Evolutionary conservation across 2,113 vertebrate genomes (phyloP), one percentile per base, ranked within the genome.

Genomic region (Ictalurus punctatus): DNA sequence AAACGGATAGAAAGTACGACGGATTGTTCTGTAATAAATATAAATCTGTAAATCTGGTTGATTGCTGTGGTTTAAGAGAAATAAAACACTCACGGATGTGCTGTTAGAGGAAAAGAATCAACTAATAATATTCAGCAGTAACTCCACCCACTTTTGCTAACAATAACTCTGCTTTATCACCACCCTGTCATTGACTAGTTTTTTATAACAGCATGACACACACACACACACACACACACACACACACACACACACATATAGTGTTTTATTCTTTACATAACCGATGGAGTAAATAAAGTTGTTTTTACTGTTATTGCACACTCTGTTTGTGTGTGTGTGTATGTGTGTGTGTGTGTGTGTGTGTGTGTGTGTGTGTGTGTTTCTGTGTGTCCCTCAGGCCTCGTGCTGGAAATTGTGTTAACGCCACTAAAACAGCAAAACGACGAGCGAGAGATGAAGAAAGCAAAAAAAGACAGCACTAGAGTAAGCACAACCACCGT

Each of bases 341-440:
- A 10, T 54, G 52, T 54, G 52, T 54, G 10, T 30, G n/a, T 69
- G 65, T 69, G 65, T 69, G 67, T 30, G 67, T 69, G n/a, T 71
- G n/a, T 17, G n/a, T 69, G n/a, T 69, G 10, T 69, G 52, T 86
- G 52, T 84, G 40, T 86, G 85, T 74, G 34, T 78, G 19, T 44
- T 12, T 56, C 1, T 56, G 10, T 67, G 76, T 81, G 59, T 34
- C 44, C 76, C 19, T 17, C 86, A 87, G 86, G 86, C 44, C 86
- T 87, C 3, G 61, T 87, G 40, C 61, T 87, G 76, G 86, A 87
- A 79, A 87, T 87, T 30, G 74, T 87, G 40, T 65, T 87, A 52
- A 87, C 40, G 17, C 86, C 76, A 25, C n/a, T 87, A 12, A 87
- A 67, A 48, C 76, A 81, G 25, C 86, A 54, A 48, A 48, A 80